phyloP scores from a whole-genome alignment of 2,888 invertebrate species.

The Mantis religiosa region DNA sequence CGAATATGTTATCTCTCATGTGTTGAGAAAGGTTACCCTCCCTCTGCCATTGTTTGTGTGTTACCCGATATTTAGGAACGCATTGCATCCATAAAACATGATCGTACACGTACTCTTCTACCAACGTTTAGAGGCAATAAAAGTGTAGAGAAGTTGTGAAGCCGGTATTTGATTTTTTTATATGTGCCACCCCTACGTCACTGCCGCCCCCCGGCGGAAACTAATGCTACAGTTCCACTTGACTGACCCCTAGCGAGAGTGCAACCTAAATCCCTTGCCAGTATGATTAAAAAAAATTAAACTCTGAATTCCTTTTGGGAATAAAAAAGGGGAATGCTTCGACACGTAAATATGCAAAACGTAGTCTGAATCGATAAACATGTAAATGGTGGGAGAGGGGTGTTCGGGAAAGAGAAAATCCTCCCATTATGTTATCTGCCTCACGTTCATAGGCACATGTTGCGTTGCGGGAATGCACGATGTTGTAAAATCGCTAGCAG shows the following conservation, averaged over 20 bases:
- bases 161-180: not conserved
- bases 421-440: not conserved
- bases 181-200: not conserved
- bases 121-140: not conserved
- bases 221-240: not conserved
- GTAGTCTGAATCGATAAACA: not conserved
- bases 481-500: not conserved
- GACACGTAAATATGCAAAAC: not conserved
- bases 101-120: no score
- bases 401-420: not conserved
- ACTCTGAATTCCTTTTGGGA: not conserved
- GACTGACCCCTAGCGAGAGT: not conserved
- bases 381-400: not conserved
- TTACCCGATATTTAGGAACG: no score
- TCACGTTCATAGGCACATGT: not conserved
- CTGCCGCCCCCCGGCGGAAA: not conserved
- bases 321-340: not conserved
- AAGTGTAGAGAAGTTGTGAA: not conserved
- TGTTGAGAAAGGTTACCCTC: no score
- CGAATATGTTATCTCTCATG: no score
- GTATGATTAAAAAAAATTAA: not conserved
- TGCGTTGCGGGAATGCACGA: not conserved
- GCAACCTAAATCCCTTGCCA: not conserved
- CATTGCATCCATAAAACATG: no score
- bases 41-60: no score